Conservation (phyloP, 2,113 vertebrate species). For the Zosterops japonicus region DNA sequence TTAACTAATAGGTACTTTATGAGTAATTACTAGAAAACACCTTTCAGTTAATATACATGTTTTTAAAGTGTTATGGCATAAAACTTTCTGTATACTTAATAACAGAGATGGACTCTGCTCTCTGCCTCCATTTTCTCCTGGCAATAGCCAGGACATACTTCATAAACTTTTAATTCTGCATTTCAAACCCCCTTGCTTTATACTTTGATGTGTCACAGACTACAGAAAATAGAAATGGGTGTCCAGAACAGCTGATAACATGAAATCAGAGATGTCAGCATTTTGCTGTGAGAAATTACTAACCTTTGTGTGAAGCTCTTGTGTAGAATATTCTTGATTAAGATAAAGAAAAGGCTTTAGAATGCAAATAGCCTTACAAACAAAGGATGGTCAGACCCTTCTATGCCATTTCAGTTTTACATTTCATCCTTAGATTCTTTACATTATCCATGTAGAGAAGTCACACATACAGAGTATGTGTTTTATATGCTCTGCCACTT, state of each 20-base stretch:
- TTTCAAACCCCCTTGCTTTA: background rate
- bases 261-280: conserved; percentile 31
- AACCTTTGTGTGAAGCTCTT: conserved; percentile 26
- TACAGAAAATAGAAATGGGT: background rate
- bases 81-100: background rate
- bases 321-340: conserved; percentile 32
- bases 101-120: background rate
- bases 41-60: background rate
- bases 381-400: background rate
- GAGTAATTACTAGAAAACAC: background rate
- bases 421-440: background rate
- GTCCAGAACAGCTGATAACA: conserved; percentile 29
- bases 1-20: background rate
- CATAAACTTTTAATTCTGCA: background rate
- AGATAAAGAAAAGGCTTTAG: conserved; percentile 33
- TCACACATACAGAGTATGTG: background rate
- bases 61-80: background rate
- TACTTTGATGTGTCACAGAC: background rate
- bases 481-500: background rate
- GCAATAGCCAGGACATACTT: background rate
- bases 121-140: background rate
- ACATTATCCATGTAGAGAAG: background rate
- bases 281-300: conserved; percentile 38
- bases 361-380: conserved; percentile 16
- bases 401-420: background rate